A percentile compares a stretch with the other conserved stretches of the same genome.
Evolutionary conservation across 1,140 invertebrate genomes (phyloP).

Genomic region (Bombus sibiricus): DNA sequence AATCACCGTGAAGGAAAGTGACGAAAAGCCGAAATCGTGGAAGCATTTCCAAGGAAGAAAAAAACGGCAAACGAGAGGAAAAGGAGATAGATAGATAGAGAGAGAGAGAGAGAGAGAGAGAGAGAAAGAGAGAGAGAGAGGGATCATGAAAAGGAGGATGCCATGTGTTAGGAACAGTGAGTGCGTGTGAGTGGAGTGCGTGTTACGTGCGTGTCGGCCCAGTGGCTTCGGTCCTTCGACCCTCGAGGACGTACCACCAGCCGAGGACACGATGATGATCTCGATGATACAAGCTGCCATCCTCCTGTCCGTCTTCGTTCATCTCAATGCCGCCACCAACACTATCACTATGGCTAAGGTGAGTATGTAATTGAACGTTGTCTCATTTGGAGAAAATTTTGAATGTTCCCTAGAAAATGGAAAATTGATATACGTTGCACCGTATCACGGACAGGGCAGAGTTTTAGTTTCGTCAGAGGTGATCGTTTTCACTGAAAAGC

Average conservation of each 20-base stretch:
- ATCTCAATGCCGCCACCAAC: conserved; percentile 39
- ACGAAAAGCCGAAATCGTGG: neutral
- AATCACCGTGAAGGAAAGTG: neutral
- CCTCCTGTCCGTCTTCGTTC: conserved; percentile 53
- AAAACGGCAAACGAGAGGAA: neutral
- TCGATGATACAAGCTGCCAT: conserved; percentile 50
- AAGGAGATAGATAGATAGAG: neutral
- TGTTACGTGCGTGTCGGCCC: conserved; percentile 48
- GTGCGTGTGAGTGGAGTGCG: conserved; percentile 55
- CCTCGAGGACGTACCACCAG: conserved; percentile 47
- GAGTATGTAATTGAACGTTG: neutral
- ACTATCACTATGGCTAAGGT: conserved; percentile 62
- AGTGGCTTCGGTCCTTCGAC: conserved; percentile 53
- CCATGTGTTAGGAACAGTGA: conserved; percentile 51
- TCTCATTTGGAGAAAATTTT: fast-evolving
- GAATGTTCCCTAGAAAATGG: neutral
- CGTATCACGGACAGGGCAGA: neutral
- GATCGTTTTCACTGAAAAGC: neutral
- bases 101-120: neutral
- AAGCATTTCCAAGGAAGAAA: neutral
- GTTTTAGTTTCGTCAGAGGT: neutral
- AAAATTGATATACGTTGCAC: neutral
- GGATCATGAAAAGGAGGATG: conserved; percentile 44
- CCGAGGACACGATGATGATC: conserved; percentile 57
- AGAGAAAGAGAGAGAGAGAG: neutral